Conservation (phyloP, 2,888 invertebrate species). For the Baccha elongata region DNA sequence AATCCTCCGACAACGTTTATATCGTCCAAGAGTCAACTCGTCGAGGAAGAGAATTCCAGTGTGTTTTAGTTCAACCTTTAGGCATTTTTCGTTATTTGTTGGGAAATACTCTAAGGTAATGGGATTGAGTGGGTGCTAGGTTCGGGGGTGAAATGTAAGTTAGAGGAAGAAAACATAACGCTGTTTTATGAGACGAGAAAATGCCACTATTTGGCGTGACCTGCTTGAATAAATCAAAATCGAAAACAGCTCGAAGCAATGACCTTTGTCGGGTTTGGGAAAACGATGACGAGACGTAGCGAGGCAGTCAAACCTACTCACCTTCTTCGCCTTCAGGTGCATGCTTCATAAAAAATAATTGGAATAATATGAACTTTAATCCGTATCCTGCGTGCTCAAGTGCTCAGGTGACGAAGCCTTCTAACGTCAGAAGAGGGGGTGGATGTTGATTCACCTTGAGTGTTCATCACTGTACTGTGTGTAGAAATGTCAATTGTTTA, state of each 20-base stretch:
- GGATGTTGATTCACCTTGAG: conserved; percentile 36
- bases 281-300: conserved; percentile 5
- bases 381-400: conserved; percentile 67
- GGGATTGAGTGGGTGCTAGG: conserved; percentile 12
- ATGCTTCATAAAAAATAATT: conserved; percentile 50
- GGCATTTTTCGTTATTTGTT: conserved; percentile 50
- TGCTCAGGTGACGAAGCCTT: conserved; percentile 29
- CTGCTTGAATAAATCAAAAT: conserved; percentile 65
- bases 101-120: conserved; percentile 18
- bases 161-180: neutral
- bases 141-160: conserved; percentile 7
- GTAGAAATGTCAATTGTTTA: conserved; percentile 38
- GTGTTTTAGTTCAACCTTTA: conserved; percentile 33
- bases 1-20: conserved; percentile 64
- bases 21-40: conserved; percentile 51
- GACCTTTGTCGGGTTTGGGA: conserved; percentile 56
- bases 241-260: conserved; percentile 62
- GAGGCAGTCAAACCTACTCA: too few species aligned
- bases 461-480: conserved; percentile 42
- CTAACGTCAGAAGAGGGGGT: conserved; percentile 18
- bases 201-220: conserved; percentile 60
- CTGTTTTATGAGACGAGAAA: conserved; percentile 1
- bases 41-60: conserved; percentile 26
- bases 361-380: conserved; percentile 70
- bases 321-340: conserved; percentile 11